These are phyloP conservation scores for Periplaneta americana DNA, from an alignment of 1,140 invertebrate species.

Conservation along the genomic window DNA sequence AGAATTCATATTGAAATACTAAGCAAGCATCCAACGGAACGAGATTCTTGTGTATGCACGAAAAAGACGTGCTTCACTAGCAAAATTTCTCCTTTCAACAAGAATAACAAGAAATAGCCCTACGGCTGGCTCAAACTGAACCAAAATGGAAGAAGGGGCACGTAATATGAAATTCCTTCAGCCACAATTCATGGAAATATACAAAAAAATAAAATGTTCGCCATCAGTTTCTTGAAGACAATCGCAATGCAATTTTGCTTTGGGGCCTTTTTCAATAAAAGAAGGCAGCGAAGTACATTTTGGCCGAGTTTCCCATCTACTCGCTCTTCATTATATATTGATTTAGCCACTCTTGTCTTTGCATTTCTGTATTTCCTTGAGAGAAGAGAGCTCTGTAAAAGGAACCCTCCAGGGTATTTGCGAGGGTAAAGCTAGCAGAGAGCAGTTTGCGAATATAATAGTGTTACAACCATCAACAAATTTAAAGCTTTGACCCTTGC, in stretches of 20 bases:
- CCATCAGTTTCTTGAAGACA: background rate
- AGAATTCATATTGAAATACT: background rate
- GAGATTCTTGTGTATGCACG: background rate
- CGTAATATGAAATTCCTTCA: background rate
- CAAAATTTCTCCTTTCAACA: background rate
- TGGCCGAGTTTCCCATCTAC: background rate
- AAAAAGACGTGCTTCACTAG: background rate
- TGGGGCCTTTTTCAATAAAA: background rate
- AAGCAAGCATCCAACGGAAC: background rate
- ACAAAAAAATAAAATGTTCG: too few relatives aligned
- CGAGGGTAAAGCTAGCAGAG: background rate
- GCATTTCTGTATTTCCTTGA: background rate
- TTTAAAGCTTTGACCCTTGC: background rate
- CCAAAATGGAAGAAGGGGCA: background rate
- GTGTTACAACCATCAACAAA: background rate
- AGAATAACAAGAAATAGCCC: background rate
- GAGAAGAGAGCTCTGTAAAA: background rate
- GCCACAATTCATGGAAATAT: background rate
- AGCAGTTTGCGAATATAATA: background rate
- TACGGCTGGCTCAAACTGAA: background rate
- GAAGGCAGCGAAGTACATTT: background rate
- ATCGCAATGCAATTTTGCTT: background rate
- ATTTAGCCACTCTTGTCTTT: background rate
- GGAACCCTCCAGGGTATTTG: background rate
- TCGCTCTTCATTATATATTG: background rate